Conservation (phyloP, 1,140 invertebrate genomes). For the Pseudomyrmex pallidus region DNA sequence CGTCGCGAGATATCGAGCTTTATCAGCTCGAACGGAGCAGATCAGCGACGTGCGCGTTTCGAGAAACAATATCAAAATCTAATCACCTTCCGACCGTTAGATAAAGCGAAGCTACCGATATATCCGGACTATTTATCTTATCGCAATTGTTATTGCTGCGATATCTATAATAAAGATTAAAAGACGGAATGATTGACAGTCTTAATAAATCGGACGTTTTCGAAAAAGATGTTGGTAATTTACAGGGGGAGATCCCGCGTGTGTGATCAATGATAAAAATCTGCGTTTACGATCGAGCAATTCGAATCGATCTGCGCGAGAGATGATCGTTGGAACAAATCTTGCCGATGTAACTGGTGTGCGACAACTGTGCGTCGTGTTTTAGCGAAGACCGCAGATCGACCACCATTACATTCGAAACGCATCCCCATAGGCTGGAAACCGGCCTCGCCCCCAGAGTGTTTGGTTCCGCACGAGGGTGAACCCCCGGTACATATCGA, state of each 20-base stretch:
- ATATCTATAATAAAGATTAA: too few relatives aligned
- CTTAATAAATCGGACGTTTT: too few relatives aligned
- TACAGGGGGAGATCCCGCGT: too few relatives aligned
- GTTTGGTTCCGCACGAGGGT: slow-evolving; percentile 54
- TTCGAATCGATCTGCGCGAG: background rate
- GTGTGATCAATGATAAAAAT: too few relatives aligned
- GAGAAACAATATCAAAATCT: background rate
- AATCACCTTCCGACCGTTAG: background rate
- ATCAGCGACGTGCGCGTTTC: background rate
- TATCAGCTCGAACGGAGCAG: slow-evolving; percentile 18
- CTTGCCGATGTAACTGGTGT: slow-evolving; percentile 34
- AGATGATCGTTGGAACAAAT: slow-evolving; percentile 1
- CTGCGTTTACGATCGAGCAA: too few relatives aligned
- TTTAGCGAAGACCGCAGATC: slow-evolving; percentile 76
- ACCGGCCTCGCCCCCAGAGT: slow-evolving; percentile 61
- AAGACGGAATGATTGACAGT: too few relatives aligned
- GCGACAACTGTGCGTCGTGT: slow-evolving; percentile 38
- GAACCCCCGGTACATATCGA: slow-evolving; percentile 67
- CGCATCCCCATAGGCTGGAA: slow-evolving; percentile 77
- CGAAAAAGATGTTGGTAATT: too few relatives aligned
- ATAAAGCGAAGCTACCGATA: background rate
- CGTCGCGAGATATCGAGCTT: slow-evolving; percentile 13
- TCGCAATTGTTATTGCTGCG: background rate
- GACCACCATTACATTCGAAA: slow-evolving; percentile 78
- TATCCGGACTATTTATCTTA: background rate